Evolutionary conservation across 2,888 invertebrate genomes (phyloP).

Genomic region (Eupithecia tripunctaria): DNA sequence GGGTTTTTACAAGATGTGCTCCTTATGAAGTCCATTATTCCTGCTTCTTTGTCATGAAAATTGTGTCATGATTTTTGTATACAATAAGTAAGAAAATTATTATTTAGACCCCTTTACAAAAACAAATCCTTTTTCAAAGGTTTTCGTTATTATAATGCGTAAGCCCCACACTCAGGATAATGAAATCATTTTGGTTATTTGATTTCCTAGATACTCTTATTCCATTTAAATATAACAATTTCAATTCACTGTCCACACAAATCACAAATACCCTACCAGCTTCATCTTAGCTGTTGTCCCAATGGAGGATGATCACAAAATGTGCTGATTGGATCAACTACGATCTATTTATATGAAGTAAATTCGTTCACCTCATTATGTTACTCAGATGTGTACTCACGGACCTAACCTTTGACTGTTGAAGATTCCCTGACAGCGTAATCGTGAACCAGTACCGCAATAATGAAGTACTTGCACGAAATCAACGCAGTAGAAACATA

Average conservation of each 20-base stretch:
- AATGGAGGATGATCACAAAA: slow-evolving; percentile 64
- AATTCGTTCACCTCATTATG: slow-evolving; percentile 74
- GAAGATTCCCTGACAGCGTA: slow-evolving; percentile 45
- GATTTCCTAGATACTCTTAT: too few relatives aligned
- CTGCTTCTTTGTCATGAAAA: background rate
- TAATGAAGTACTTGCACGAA: slow-evolving; percentile 20
- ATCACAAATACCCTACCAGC: slow-evolving; percentile 61
- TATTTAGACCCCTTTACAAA: background rate
- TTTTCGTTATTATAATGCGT: too few relatives aligned
- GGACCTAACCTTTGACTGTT: slow-evolving; percentile 80
- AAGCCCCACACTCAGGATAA: too few relatives aligned
- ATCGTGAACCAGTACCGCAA: slow-evolving; percentile 33
- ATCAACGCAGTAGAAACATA: background rate
- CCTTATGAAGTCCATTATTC: too few relatives aligned
- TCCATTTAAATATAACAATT: background rate
- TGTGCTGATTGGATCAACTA: slow-evolving; percentile 60
- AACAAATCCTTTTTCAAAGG: too few relatives aligned
- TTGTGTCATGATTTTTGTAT: background rate
- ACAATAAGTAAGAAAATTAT: background rate
- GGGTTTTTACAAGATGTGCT: too few relatives aligned
- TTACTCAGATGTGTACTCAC: slow-evolving; percentile 72
- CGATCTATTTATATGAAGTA: slow-evolving; percentile 80
- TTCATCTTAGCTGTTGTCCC: slow-evolving; percentile 76
- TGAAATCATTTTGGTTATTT: too few relatives aligned
- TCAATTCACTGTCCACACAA: background rate